Evolutionary conservation across 2,888 invertebrate species (phyloP), one percentile per base, ranked within the genome.

Genomic region (Eilema depressum): DNA sequence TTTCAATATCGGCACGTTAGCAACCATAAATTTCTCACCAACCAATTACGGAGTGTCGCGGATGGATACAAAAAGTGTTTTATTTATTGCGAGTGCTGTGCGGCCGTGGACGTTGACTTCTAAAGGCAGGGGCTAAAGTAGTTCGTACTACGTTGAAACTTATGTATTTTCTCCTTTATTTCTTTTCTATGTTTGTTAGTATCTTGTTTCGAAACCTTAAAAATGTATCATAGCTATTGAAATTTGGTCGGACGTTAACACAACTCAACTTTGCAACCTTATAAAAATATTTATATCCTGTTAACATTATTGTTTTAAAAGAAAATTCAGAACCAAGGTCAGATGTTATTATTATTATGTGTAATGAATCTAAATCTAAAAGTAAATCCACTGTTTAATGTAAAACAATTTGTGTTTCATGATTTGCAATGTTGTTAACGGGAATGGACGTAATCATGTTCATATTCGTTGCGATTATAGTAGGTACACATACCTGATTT

Each of bases 11-110:
- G 83, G 77, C 75, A 82, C 79, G 72, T 79, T 81, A 82, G 85
- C 83, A 82, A 82, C 89, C 82, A 89, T 89, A 89, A 88, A 89
- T 89, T 89, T 82, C 79, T 75, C 78, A 81, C 83, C 82, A 81
- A 85, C 78, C 87, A 86, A 89, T 89, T 88, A 88, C 86, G 78
- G 76, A 70, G 80, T 83, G 83, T 84, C 81, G 71, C 70, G 71
- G 76, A 80, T 75, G 73, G 75, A 79, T 72, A 81, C 84, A 85
- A 86, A 85, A 87, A 82, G 66, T 81, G 83, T 73, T 83, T 85
- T 85, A 86, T 88, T 86, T 88, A 85, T 87, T 79, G 77, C 80
- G 73, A 68, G 59, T 79, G 70, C 47, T 68, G 53, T 61, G 30
- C 14, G 62, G 61, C 47, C 53, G 67, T 30, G 26, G 30, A n/a